phyloP scores from a whole-genome alignment of 2,888 invertebrate genomes.

The Uloborus plumipes region DNA sequence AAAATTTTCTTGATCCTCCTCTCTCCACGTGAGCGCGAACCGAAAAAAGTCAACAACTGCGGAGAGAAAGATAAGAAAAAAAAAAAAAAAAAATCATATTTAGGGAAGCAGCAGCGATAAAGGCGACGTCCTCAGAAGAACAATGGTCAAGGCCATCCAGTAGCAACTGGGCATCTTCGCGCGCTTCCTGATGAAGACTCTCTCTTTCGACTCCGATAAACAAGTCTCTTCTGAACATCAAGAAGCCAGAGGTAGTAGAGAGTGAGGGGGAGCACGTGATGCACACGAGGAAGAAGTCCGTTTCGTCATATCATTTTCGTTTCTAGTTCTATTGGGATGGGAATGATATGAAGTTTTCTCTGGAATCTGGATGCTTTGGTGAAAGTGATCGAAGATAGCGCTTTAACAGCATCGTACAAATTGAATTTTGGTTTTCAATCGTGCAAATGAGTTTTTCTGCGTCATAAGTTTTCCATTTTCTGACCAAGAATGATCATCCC shows the following conservation, averaged over 20 bases:
- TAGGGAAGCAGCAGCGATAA: background rate
- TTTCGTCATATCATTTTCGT: no score
- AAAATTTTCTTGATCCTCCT: background rate
- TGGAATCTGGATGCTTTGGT: no score
- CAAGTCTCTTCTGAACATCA: conserved; percentile 1
- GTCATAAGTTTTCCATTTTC: no score
- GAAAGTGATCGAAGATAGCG: no score
- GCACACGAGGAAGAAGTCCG: conserved; percentile 22
- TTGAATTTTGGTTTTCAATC: no score
- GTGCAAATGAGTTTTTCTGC: no score
- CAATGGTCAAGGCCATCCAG: conserved; percentile 41
- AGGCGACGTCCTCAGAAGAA: conserved; percentile 7
- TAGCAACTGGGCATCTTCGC: background rate
- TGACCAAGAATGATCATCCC: no score
- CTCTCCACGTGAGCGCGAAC: background rate
- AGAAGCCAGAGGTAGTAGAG: conserved; percentile 12
- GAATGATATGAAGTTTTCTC: no score
- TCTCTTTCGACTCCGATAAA: background rate
- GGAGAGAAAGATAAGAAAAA: background rate
- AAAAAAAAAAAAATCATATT: background rate
- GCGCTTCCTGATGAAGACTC: conserved; percentile 20
- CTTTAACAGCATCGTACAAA: no score
- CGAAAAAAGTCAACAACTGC: conserved; percentile 4
- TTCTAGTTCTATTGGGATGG: no score
- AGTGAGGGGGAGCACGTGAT: conserved; percentile 16